phyloP scores from a whole-genome alignment of 2,797 vertebrate genomes.

The Botia almorhae region DNA sequence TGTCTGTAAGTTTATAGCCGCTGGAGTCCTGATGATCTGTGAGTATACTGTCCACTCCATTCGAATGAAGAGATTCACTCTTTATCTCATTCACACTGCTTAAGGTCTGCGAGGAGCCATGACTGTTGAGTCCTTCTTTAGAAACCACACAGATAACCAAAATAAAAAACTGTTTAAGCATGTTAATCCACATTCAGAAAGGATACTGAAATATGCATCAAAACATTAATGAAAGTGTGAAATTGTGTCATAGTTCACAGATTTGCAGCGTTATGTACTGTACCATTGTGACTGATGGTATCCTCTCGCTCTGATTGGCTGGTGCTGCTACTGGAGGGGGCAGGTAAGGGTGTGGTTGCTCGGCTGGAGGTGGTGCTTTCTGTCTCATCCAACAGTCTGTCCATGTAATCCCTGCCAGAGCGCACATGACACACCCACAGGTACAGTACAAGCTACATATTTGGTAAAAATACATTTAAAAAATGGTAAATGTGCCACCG shows the following conservation, averaged over 20 bases:
- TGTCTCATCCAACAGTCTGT: conserved; percentile 93
- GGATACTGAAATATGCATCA: neutral
- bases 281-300: conserved; percentile 88
- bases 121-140: conserved; percentile 44
- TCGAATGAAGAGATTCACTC: neutral
- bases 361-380: conserved; percentile 93
- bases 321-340: conserved; percentile 89
- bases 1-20: conserved; percentile 35
- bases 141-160: neutral
- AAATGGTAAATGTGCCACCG: no score
- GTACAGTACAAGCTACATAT: neutral
- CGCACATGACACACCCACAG: conserved; percentile 26
- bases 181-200: neutral
- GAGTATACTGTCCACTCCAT: conserved; percentile 4
- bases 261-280: neutral
- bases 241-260: neutral
- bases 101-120: conserved; percentile 11
- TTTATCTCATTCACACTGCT: conserved; percentile 18
- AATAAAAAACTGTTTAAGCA: neutral
- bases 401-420: conserved; percentile 92
- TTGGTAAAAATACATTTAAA: no score
- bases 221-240: neutral
- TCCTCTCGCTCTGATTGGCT: conserved; percentile 93
- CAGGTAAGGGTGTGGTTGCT: conserved; percentile 90
- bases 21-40: conserved; percentile 48